Base-by-base conservation (phyloP, 2,888 invertebrate species). In the Xylota segnis region DNA sequence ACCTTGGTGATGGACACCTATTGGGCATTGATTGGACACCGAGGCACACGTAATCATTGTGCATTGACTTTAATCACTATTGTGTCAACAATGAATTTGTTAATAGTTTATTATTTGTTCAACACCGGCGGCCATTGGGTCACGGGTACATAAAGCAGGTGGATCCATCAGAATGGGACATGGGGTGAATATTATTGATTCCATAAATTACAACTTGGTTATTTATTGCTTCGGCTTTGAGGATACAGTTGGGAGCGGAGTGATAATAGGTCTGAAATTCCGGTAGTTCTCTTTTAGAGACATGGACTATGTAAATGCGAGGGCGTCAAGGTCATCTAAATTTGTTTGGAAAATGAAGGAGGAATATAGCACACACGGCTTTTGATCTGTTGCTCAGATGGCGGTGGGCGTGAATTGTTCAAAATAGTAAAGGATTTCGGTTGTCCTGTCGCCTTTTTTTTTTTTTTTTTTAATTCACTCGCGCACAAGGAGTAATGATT, bases 61-160 rank as follows among this genome's bases (percentile, higher is more conserved):
- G 81, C 81, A 81, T 76, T 76, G 23, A 61, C 37, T 71, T 6
- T 65, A 75, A 65, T 79, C 56, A 75, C 43, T 76, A 56, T 61
- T 86, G 65, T 86, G 76, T 86, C 81, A 86, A 86, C 71, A 86
- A 43, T 71, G 71, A 75, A 47, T 76, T 43, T 76, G 59, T 79
- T 66, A 81, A 59, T n/a, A 68, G 58, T 32, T 59, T 52, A 59
- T 34, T 50, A 61, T 76, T 75, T 66, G 27, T 50, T 59, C 37
- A 54, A 71, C 77, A 66, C 72, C 59, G 50, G 52, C n/a, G 68
- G 43, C 12, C 56, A 23, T 16, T 16, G 54, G 68, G 68, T 70
- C 43, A 54, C 7, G 10, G 50, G 14, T 7, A 5, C 50, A 16
- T 40, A 40, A n/a, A 27, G 32, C 40, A 72, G 50, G 50, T 76